A percentile compares a stretch with the other conserved stretches of the same genome.
Evolutionary conservation across 2,888 invertebrate genomes (phyloP).

Genomic region (Tromatobia lineatoria): DNA sequence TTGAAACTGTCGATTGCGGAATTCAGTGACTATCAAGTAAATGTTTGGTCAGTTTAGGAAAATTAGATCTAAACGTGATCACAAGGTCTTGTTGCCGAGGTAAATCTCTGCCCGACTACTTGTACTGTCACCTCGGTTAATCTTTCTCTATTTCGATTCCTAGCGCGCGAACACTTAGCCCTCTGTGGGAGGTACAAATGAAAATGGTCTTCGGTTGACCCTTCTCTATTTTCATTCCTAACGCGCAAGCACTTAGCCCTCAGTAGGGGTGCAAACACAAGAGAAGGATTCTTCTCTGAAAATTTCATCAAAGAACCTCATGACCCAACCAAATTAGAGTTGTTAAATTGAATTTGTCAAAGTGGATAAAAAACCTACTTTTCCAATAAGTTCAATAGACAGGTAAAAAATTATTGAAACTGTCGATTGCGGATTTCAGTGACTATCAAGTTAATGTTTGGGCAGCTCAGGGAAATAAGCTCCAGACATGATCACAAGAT

Average conservation of each 20-base stretch:
- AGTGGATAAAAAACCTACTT: too few relatives aligned
- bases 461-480: background rate
- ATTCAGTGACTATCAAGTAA: background rate
- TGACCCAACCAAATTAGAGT: too few relatives aligned
- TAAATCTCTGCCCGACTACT: conserved; percentile 16
- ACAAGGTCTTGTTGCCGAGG: conserved; percentile 31
- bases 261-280: conserved; percentile 3
- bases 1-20: background rate
- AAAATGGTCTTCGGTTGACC: too few relatives aligned
- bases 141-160: conserved; percentile 54
- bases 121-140: conserved; percentile 54
- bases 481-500: background rate
- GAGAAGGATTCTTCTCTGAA: background rate
- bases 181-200: background rate
- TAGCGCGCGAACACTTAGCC: conserved; percentile 10
- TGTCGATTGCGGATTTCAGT: background rate
- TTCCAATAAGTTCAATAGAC: background rate
- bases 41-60: background rate
- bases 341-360: too few relatives aligned
- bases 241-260: too few relatives aligned
- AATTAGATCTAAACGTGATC: background rate
- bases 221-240: too few relatives aligned
- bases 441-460: background rate
- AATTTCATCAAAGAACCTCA: too few relatives aligned
- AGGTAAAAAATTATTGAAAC: background rate